Conservation (phyloP, 2,113 vertebrate genomes). For the Pedionomus torquatus region DNA sequence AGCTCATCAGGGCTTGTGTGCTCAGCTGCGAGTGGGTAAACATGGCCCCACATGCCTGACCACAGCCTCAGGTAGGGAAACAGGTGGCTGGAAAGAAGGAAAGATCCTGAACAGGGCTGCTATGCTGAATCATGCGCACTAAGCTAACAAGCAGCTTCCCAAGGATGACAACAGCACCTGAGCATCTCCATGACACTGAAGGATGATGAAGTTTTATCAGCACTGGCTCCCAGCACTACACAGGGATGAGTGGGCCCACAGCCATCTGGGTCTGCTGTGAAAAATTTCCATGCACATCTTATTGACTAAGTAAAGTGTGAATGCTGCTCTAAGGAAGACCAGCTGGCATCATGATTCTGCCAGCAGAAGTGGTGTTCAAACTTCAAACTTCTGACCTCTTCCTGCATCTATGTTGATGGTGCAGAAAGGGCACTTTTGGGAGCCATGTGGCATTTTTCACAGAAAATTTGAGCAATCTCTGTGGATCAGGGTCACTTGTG, state of each 20-base stretch:
- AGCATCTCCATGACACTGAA: background rate
- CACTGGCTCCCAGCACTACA: background rate
- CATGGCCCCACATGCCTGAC: background rate
- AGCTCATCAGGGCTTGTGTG: background rate
- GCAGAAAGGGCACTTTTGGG: background rate
- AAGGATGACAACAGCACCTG: background rate
- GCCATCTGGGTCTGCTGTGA: background rate
- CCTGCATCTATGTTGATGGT: background rate
- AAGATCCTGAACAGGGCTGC: background rate
- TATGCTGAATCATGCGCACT: accelerated
- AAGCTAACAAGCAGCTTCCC: background rate
- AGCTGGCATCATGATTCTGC: background rate
- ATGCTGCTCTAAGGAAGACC: background rate
- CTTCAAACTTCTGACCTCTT: background rate
- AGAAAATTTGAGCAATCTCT: background rate
- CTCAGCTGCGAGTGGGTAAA: background rate
- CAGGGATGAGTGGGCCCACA: background rate
- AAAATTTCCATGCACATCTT: background rate
- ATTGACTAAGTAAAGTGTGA: background rate
- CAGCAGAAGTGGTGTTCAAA: background rate
- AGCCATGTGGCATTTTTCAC: too few species aligned
- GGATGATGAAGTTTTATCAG: background rate
- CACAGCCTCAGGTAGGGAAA: background rate
- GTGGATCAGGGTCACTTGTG: accelerated
- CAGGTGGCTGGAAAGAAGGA: background rate